Evolutionary conservation across 37 sponge, comb jelly and placozoan genomes (phyloP), one percentile per base, ranked within the genome.

Genomic region (Dysidea cf. avara): DNA sequence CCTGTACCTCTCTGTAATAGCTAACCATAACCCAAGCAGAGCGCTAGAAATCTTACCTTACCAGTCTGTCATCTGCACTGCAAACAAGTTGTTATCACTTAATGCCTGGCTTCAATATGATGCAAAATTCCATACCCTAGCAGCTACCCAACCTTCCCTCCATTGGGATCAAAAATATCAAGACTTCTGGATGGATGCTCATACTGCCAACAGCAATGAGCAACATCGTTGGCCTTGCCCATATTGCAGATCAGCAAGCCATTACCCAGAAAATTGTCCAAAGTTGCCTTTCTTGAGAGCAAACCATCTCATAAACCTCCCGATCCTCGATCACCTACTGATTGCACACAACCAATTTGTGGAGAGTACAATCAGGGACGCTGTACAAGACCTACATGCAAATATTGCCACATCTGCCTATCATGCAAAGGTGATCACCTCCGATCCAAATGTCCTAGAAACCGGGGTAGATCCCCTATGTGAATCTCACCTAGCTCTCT

Each of bases 401-500:
- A 24, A 53, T 77, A 65, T 46, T 26, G 56, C 21, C 78, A 77
- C 58, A 40, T 35, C 20, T 77, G 78, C 68, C 46, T 26, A 0
- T 38, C 40, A 55, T 77, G 78, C 78, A 9, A 43, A 43, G 46
- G 9, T 43, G 9, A 43, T 5, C 46, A 43, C 46, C 46, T 9
- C 46, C 7, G 46, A 9, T 9, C 46, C n/a, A n/a, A n/a, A n/a
- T n/a, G n/a, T n/a, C n/a, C n/a, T n/a, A n/a, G n/a, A n/a, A n/a
- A n/a, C n/a, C n/a, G n/a, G n/a, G n/a, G n/a, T n/a, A n/a, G n/a
- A n/a, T n/a, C n/a, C 11, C 17, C 64, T n/a, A 62, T 53, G 18
- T 49, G 36, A 32, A 34, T 47, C 76, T 33, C 65, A 63, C 18
- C 50, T 75, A 64, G 76, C n/a, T n/a, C n/a, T n/a, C n/a, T n/a